Conservation (phyloP, 2,888 invertebrate genomes). For the Endotricha flammealis region DNA sequence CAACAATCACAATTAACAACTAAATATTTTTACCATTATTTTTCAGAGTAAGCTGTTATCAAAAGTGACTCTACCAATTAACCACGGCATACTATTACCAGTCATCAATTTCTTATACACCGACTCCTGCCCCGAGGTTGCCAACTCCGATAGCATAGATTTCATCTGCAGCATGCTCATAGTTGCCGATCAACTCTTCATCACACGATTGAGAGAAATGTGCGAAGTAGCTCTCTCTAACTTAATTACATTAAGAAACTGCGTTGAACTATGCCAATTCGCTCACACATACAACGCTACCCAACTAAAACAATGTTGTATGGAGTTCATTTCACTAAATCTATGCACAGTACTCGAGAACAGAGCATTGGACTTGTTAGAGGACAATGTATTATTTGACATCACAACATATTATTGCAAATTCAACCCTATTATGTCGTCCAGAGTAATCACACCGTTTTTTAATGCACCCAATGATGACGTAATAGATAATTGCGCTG, state of each 20-base stretch:
- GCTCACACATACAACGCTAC: slow-evolving; percentile 86
- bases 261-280: slow-evolving; percentile 85
- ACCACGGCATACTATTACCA: slow-evolving; percentile 79
- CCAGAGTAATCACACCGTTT: slow-evolving; percentile 83
- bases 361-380: slow-evolving; percentile 80
- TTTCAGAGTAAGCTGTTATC: slow-evolving; percentile 74
- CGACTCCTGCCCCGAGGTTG: slow-evolving; percentile 79
- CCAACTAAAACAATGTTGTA: slow-evolving; percentile 83
- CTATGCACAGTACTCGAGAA: slow-evolving; percentile 84
- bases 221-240: slow-evolving; percentile 83
- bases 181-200: slow-evolving; percentile 88
- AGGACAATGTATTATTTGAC: slow-evolving; percentile 79
- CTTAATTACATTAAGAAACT: slow-evolving; percentile 85
- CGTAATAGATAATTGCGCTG: slow-evolving; percentile 57
- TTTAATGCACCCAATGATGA: slow-evolving; percentile 81
- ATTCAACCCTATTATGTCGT: slow-evolving; percentile 78
- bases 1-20: too few relatives aligned
- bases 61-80: slow-evolving; percentile 79
- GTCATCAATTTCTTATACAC: slow-evolving; percentile 88
- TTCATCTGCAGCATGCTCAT: slow-evolving; percentile 85
- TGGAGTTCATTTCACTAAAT: slow-evolving; percentile 88
- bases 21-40: slow-evolving; percentile 15
- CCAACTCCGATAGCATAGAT: slow-evolving; percentile 82
- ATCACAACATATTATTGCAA: slow-evolving; percentile 83
- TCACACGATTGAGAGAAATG: slow-evolving; percentile 83